Percentiles rank a stretch among this genome's conserved stretches.
phyloP scores from a whole-genome alignment of 2,888 invertebrate genomes.

The Cotesia congregata region DNA sequence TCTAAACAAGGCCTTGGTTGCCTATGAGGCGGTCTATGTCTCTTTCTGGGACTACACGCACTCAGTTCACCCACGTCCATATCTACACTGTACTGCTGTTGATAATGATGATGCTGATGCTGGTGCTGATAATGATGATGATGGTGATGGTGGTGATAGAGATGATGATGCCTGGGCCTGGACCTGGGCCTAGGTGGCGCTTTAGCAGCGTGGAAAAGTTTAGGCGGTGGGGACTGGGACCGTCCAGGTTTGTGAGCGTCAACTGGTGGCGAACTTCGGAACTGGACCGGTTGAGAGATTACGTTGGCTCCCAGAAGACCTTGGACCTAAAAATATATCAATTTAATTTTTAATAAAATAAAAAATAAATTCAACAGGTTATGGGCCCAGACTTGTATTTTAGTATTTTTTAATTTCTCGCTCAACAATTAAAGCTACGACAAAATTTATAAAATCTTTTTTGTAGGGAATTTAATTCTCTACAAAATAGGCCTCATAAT shows the following conservation, averaged over 20 bases:
- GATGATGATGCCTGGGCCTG: constrained; percentile 71
- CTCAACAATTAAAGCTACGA: too few relatives aligned
- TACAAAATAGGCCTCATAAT: too few relatives aligned
- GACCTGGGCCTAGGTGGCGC: constrained; percentile 63
- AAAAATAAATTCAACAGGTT: neutral
- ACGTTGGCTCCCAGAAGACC: constrained; percentile 73
- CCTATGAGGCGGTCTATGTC: constrained; percentile 69
- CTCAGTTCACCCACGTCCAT: constrained; percentile 71
- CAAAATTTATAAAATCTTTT: too few relatives aligned
- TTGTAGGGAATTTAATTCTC: too few relatives aligned
- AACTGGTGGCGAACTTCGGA: constrained; percentile 91
- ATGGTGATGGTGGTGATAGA: constrained; percentile 66
- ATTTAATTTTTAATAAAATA: constrained; percentile 1
- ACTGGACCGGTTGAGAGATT: constrained; percentile 86
- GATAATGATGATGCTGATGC: constrained; percentile 68
- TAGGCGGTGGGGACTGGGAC: constrained; percentile 71
- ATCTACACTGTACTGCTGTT: constrained; percentile 49
- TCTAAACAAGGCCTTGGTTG: constrained; percentile 90
- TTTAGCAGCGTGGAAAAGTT: constrained; percentile 68
- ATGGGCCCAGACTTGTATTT: too few relatives aligned
- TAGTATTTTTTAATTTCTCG: too few relatives aligned
- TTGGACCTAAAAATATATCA: constrained; percentile 72
- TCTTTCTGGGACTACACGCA: constrained; percentile 75
- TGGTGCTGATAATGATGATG: constrained; percentile 62
- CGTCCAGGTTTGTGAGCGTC: constrained; percentile 86